These are phyloP conservation scores for Nerophis ophidion DNA, from an alignment of 2,113 vertebrate species.

Conservation along the genomic window DNA sequence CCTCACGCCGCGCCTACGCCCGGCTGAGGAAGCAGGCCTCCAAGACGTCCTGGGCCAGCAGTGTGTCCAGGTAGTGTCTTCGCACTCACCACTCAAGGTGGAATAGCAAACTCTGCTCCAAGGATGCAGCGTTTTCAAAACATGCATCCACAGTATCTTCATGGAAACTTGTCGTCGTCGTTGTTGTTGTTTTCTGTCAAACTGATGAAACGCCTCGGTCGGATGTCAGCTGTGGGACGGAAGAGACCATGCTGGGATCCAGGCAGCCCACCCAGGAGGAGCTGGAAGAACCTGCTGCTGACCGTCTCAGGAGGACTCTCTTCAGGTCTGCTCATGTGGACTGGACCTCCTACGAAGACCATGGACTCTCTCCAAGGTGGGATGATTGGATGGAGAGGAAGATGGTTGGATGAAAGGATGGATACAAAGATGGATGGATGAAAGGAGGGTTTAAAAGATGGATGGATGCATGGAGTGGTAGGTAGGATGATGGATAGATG, in stretches of 20 bases:
- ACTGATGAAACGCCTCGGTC: no score
- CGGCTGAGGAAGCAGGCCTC: constrained; percentile 52
- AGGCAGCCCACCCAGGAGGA: constrained; percentile 71
- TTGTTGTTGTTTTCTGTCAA: no score
- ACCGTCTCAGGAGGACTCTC: constrained; percentile 52
- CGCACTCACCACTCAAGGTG: background rate
- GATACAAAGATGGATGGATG: no score
- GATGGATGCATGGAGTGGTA: no score
- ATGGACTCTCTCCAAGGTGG: constrained; percentile 50
- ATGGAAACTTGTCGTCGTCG: no score
- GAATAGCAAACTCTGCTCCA: no score
- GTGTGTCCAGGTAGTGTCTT: constrained; percentile 66
- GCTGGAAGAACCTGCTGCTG: constrained; percentile 50
- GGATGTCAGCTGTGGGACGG: constrained; percentile 71
- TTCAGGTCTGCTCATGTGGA: constrained; percentile 61
- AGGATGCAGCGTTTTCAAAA: no score
- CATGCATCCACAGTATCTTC: no score
- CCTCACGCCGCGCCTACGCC: constrained; percentile 29
- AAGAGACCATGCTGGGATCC: constrained; percentile 71
- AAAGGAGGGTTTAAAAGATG: no score
- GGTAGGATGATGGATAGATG: no score
- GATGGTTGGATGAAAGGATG: no score
- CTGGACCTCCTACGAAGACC: constrained; percentile 50
- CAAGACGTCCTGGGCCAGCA: constrained; percentile 67
- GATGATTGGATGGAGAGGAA: no score